Conservation (phyloP, 2,113 vertebrate genomes). For the Litocranius walleri region DNA sequence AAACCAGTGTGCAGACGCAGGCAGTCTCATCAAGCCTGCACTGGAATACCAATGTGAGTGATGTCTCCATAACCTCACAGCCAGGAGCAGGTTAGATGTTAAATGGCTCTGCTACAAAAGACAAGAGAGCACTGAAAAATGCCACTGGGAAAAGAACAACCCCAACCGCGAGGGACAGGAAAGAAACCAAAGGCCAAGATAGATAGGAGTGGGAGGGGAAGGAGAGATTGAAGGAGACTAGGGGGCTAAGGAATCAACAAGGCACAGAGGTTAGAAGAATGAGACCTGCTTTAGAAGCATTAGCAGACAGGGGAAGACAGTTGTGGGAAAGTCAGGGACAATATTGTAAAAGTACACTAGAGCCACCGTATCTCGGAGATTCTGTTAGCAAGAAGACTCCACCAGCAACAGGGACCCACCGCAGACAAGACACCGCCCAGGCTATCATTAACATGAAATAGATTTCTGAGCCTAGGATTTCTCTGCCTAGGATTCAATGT, state of each 20-base stretch:
- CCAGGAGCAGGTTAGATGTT: neutral
- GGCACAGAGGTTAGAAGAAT: neutral
- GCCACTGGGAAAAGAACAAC: neutral
- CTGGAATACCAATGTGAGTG: neutral
- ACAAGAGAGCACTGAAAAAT: neutral
- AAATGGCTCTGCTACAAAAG: neutral
- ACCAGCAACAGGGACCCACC: neutral
- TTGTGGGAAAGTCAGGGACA: neutral
- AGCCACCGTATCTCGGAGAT: fast-evolving
- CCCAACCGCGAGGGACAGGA: neutral
- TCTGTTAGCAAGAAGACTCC: neutral
- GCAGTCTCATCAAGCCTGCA: neutral
- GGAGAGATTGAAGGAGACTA: neutral
- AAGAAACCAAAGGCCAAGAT: neutral
- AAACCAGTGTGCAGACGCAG: neutral
- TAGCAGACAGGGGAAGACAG: neutral
- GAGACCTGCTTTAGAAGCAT: neutral
- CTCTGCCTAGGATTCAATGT: neutral
- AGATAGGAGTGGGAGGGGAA: neutral
- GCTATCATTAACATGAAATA: neutral
- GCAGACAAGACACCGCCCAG: neutral
- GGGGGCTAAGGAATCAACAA: neutral
- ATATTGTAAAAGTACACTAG: neutral
- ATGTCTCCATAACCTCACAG: neutral
- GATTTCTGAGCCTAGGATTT: neutral